Conservation (phyloP, 2,113 vertebrate species). For the Scomber colias region DNA sequence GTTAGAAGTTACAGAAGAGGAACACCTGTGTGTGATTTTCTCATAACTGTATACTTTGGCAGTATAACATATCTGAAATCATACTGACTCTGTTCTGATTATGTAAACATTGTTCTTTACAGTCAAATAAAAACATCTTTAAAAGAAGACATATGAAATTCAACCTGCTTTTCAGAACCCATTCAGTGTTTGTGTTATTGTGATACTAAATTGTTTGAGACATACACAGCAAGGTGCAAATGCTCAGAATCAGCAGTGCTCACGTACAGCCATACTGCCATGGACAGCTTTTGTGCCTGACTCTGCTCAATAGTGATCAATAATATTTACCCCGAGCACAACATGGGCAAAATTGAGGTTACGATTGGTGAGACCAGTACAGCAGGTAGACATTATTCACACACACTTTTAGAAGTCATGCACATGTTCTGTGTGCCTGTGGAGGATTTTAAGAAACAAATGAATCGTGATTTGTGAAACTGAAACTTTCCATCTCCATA, state of each 20-base stretch:
- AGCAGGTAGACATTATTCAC: not conserved
- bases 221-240: too few relatives aligned
- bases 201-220: not conserved
- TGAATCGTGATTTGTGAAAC: constrained; percentile 17
- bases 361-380: not conserved
- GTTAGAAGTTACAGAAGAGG: not conserved
- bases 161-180: not conserved
- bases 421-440: too few relatives aligned
- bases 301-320: not conserved
- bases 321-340: not conserved
- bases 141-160: not conserved
- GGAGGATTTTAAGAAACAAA: not conserved
- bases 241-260: not conserved
- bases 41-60: not conserved
- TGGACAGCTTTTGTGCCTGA: not conserved
- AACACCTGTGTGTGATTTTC: constrained; percentile 20
- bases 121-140: not conserved
- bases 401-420: too few relatives aligned
- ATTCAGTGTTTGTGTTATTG: not conserved
- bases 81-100: constrained; percentile 9
- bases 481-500: constrained; percentile 11
- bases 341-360: constrained; percentile 9
- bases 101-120: not conserved
- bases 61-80: not conserved
- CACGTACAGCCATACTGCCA: not conserved